Conservation (phyloP, 2,797 vertebrate genomes). For the Dicrostonyx torquatus region DNA sequence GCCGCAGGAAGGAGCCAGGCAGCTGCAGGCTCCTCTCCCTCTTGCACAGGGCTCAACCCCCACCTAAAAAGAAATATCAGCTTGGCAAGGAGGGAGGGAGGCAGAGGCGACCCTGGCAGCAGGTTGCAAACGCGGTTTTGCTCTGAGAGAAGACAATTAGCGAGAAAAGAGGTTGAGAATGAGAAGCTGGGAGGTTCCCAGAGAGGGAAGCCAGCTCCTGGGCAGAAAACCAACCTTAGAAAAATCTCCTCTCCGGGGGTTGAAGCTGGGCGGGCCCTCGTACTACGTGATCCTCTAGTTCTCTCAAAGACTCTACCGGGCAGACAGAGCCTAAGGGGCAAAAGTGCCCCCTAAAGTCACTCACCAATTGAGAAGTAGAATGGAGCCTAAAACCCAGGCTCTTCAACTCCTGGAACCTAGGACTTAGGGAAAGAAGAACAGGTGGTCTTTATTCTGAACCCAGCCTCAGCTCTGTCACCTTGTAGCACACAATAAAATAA, state of each 20-base stretch:
- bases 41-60: conserved; percentile 12
- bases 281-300: conserved; percentile 24
- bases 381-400: neutral
- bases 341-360: conserved; percentile 67
- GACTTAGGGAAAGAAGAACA: neutral
- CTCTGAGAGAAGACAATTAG: conserved; percentile 30
- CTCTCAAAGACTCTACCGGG: neutral
- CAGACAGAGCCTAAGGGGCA: neutral
- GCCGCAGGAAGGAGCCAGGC: neutral
- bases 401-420: neutral
- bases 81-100: neutral
- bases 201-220: neutral
- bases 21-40: neutral
- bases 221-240: neutral
- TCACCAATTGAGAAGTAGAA: neutral
- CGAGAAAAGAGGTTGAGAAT: conserved; percentile 1
- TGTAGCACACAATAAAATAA: neutral
- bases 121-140: neutral
- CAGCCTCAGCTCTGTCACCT: conserved; percentile 1
- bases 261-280: conserved; percentile 37
- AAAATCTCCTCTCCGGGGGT: conserved; percentile 22
- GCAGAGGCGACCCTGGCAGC: neutral
- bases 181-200: conserved; percentile 53
- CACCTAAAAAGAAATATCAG: conserved; percentile 22
- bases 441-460: neutral